Evolutionary conservation across 2,888 invertebrate genomes (phyloP).

Genomic region (Melolontha melolontha): DNA sequence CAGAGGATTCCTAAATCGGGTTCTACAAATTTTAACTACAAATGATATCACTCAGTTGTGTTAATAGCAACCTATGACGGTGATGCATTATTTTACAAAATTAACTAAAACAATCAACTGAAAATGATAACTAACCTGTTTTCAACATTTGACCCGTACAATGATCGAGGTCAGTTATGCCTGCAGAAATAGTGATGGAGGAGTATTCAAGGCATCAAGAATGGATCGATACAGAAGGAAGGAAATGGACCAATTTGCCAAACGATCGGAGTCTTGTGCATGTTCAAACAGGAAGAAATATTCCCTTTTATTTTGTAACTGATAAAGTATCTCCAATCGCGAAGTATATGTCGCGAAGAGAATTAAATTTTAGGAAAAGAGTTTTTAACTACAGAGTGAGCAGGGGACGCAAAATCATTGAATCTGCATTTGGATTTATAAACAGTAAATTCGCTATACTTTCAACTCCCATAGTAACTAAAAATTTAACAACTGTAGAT

Average conservation of each 20-base stretch:
- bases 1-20: conserved; percentile 52
- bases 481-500: too few relatives aligned
- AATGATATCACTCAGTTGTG: conserved; percentile 53
- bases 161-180: conserved; percentile 54
- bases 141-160: too few relatives aligned
- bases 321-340: conserved; percentile 19
- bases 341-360: background rate
- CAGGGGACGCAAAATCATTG: conserved; percentile 21
- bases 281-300: background rate
- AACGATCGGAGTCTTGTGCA: background rate
- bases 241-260: background rate
- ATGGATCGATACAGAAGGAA: conserved; percentile 45
- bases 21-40: conserved; percentile 54
- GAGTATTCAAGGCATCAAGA: conserved; percentile 51
- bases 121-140: too few relatives aligned
- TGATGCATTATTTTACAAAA: conserved; percentile 56
- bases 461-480: too few relatives aligned
- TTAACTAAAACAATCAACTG: too few relatives aligned
- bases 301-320: conserved; percentile 22
- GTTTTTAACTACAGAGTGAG: conserved; percentile 28
- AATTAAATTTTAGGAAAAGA: conserved; percentile 1
- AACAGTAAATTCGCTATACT: conserved; percentile 4
- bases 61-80: conserved; percentile 55
- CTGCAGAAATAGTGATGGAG: conserved; percentile 56
- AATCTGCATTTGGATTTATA: conserved; percentile 31